Base-by-base conservation (phyloP, 2,113 vertebrate genomes). In the Choloepus hoffmanni region DNA sequence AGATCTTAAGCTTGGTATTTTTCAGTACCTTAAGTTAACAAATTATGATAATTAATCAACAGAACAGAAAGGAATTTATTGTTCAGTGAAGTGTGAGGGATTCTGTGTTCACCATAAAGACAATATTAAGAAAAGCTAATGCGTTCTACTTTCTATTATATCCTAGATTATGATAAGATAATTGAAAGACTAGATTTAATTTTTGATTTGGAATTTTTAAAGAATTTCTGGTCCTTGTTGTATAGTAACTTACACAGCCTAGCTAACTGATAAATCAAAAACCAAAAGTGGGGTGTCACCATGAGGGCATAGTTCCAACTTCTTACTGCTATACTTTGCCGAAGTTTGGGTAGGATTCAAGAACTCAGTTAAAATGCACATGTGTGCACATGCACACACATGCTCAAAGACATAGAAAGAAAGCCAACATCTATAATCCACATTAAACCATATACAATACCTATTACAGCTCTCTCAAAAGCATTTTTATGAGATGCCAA, bases 321-420 rank as follows among this genome's bases (percentile, higher is more conserved):
- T 60, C 43, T 43, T 28, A 13, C 58, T 24, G 62, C 30, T 33
- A 1, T 13, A 60, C 67, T 62, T 2, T 21, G 30, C 48, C 53
- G 53, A 67, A 30, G 53, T 50, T 21, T n/a, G 30, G 45, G 68
- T 9, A 18, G 28, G 18, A 74, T 45, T 67, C 19, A 60, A 89
- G 24, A 40, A 48, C 36, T 28, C 26, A 14, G 10, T 24, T 36
- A 68, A 45, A 85, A 72, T 9, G 5, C n/a, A 18, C 30, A 16
- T 1, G 0, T 10, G 4, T 1, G 3, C 0, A 14, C 33, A 28
- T 21, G 1, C 7, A 2, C 10, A 15, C 6, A 0, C 7, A 8
- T 19, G 2, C 43, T 55, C 3, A 28, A 19, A 63, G 63, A 58
- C 24, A 30, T 1, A 3, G 8, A 36, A 33, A 87, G 11, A 53